Evolutionary conservation across 2,113 vertebrate species (phyloP).

Genomic region (Apteryx owenii): DNA sequence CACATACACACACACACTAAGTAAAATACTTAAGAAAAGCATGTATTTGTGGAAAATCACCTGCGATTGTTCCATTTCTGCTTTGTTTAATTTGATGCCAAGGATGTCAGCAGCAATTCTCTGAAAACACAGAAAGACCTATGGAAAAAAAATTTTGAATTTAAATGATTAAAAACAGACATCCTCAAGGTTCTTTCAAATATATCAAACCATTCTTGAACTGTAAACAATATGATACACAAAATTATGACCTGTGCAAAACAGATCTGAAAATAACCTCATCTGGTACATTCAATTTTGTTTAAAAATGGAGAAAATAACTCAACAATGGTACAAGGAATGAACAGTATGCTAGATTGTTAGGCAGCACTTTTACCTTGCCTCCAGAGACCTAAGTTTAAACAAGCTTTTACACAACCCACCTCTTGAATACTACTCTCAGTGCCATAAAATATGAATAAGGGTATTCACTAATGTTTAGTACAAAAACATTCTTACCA

Average conservation of each 20-base stretch:
- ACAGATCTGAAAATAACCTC: constrained; percentile 66
- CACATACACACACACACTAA: not conserved
- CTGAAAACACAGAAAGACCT: constrained; percentile 99
- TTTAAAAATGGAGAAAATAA: constrained; percentile 53
- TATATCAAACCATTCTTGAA: constrained; percentile 62
- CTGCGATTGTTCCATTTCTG: constrained; percentile 98
- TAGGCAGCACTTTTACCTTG: constrained; percentile 50
- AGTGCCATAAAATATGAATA: constrained; percentile 49
- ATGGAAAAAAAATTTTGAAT: constrained; percentile 62
- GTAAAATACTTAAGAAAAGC: not conserved
- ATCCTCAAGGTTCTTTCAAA: constrained; percentile 70
- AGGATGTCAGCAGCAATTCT: constrained; percentile 96
- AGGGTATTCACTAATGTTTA: constrained; percentile 34
- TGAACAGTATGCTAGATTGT: constrained; percentile 33
- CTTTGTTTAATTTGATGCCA: constrained; percentile 97
- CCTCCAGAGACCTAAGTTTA: constrained; percentile 47
- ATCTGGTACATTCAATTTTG: constrained; percentile 56
- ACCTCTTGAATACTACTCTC: constrained; percentile 12
- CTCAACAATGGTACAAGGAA: constrained; percentile 58
- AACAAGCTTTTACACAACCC: constrained; percentile 53
- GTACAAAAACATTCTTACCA: not conserved
- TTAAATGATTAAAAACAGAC: constrained; percentile 79
- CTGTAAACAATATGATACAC: constrained; percentile 70
- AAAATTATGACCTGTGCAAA: constrained; percentile 65
- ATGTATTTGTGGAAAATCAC: constrained; percentile 79